Conservation (phyloP, 2,888 invertebrate genomes). For the Ryuthela nishihirai region DNA sequence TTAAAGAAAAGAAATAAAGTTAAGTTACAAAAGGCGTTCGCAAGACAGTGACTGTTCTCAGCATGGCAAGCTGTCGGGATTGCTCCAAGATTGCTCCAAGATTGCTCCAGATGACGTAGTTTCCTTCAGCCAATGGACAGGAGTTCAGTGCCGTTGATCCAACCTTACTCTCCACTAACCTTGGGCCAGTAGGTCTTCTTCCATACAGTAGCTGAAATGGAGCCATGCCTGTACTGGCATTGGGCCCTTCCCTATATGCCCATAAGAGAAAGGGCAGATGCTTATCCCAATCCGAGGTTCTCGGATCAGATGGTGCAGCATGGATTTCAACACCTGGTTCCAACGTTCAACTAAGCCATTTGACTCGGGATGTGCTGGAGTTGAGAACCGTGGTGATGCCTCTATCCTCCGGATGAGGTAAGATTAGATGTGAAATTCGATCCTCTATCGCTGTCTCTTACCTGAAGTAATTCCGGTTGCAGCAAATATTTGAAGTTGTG, state of each 20-base stretch:
- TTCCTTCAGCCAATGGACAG: too few species aligned
- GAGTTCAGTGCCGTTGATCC: too few species aligned
- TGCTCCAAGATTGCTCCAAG: too few species aligned
- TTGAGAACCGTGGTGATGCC: not conserved
- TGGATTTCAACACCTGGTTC: not conserved
- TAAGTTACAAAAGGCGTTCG: too few species aligned
- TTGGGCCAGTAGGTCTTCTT: not conserved
- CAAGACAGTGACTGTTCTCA: too few species aligned
- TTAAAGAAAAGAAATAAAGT: too few species aligned
- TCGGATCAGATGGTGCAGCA: conserved; percentile 3
- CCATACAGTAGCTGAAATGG: not conserved
- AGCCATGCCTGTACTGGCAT: not conserved
- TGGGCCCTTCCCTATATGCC: not conserved
- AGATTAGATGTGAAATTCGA: not conserved
- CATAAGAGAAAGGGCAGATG: not conserved
- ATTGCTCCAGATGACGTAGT: too few species aligned
- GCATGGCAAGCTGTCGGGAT: too few species aligned
- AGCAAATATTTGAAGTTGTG: not conserved
- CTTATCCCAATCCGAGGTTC: not conserved
- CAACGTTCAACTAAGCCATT: conserved; percentile 4
- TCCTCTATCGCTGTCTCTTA: not conserved
- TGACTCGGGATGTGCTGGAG: not conserved
- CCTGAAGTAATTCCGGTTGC: not conserved
- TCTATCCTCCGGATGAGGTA: not conserved
- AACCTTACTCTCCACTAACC: too few species aligned